Conservation (phyloP, 2,113 vertebrate species). For the Sminthopsis crassicaudata region DNA sequence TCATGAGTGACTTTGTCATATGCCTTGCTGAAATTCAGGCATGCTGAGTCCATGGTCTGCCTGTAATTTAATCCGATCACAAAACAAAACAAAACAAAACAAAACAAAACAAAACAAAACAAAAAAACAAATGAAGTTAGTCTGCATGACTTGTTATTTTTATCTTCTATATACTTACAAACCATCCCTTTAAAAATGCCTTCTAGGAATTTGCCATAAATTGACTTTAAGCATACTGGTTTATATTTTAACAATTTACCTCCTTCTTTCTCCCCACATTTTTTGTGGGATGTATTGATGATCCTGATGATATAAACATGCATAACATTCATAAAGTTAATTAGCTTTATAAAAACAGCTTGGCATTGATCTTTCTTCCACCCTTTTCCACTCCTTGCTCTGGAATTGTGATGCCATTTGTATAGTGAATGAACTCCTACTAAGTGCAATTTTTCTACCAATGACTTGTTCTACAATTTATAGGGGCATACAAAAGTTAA, state of each 20-base stretch:
- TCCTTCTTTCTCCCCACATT: background rate
- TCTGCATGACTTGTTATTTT: too few relatives aligned
- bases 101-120: too few relatives aligned
- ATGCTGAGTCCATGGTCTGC: background rate
- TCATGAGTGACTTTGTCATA: background rate
- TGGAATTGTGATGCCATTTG: background rate
- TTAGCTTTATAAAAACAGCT: background rate
- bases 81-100: too few relatives aligned
- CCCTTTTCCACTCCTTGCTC: background rate
- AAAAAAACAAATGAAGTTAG: too few relatives aligned
- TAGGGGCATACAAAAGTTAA: too few relatives aligned
- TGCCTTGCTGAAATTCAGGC: background rate
- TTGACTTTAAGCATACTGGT: background rate
- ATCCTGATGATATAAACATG: background rate
- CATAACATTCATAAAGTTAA: background rate
- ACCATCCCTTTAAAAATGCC: background rate
- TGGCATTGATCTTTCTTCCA: background rate
- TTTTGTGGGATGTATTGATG: background rate
- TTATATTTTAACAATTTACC: background rate
- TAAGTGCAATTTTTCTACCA: background rate
- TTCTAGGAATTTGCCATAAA: background rate
- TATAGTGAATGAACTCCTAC: background rate
- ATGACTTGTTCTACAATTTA: background rate
- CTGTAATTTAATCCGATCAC: background rate
- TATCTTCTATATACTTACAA: background rate